Evolutionary conservation across 2,797 vertebrate species (phyloP).

Genomic region (Glossophaga mutica): DNA sequence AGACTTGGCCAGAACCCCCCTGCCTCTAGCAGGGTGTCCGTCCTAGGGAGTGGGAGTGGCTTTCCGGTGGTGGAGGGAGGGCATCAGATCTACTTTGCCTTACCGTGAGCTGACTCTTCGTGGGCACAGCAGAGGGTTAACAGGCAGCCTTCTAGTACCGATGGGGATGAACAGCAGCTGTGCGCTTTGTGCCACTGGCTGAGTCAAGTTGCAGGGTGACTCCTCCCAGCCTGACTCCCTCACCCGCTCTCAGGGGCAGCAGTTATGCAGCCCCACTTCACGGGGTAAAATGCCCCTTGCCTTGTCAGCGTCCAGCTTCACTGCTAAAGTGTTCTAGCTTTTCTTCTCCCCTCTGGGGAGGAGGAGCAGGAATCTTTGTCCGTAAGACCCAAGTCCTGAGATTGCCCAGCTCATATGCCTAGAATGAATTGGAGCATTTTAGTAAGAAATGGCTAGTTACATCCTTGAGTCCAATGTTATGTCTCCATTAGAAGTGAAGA

Average conservation of each 20-base stretch:
- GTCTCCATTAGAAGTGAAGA: not conserved
- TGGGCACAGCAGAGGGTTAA: not conserved
- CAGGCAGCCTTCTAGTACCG: not conserved
- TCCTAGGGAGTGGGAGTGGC: not conserved
- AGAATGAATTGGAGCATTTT: not conserved
- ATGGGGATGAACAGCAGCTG: not conserved
- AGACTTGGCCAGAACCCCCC: not conserved
- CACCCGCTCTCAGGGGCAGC: not conserved
- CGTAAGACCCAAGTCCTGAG: not conserved
- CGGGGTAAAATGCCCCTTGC: not conserved
- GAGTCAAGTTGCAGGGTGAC: fast-evolving
- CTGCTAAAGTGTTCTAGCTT: not conserved
- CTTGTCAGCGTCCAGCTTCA: not conserved
- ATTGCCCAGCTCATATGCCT: not conserved
- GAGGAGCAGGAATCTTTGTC: not conserved
- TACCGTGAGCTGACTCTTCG: not conserved
- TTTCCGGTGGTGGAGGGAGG: not conserved
- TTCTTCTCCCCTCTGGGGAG: not conserved
- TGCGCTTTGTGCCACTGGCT: not conserved
- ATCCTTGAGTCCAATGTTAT: not conserved
- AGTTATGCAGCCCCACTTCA: not conserved
- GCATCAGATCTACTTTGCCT: fast-evolving
- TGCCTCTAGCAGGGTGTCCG: fast-evolving
- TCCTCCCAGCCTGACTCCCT: not conserved
- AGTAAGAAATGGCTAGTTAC: not conserved